Evolutionary conservation across 2,888 invertebrate species (phyloP), one percentile per base, ranked within the genome.

Genomic region (Lasioglossum oenotherae): DNA sequence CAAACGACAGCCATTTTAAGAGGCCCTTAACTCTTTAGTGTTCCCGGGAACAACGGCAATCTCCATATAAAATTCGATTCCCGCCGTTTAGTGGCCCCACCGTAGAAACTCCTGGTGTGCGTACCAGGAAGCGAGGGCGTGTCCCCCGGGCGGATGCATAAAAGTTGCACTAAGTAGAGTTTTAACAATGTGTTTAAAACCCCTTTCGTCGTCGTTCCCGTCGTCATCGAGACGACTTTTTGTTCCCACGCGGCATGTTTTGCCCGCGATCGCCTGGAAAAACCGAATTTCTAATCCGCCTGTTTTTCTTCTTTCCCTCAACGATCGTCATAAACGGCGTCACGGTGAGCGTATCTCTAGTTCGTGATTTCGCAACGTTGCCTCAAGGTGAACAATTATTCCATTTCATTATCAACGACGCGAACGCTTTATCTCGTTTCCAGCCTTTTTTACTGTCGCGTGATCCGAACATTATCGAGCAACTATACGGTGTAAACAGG

Each of bases 1-100:
- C 90, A 92, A 94, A 93, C 94, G 93, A 93, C 94, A 91, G 91
- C 91, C 91, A 92, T 93, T 94, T 92, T 92, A 92, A 92, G 90
- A 91, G 93, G 90, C 92, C 91, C 92, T 93, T 91, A 93, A 93
- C 90, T 89, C 91, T 93, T 94, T 92, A 92, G 90, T 93, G 93
- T 91, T 88, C 91, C 87, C 88, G 86, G 89, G 89, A 91, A 92
- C 89, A 88, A 88, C 91, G 84, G 90, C 91, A 94, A 94, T 94
- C 92, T 93, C 90, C 92, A 92, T 93, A 92, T 91, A 92, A 92
- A 92, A 93, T 93, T 94, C 90, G 90, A 91, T 91, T 90, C 85
- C 86, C 75, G 69, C 57, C 87, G 85, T 75, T 81, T 80, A 84
- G 80, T 44, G 84, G 85, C 67, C 76, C 49, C 41, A n/a, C 80